A percentile compares a stretch with the other conserved stretches of the same genome.
Evolutionary conservation across 1,140 invertebrate genomes (phyloP).

Genomic region (Drosophila elegans): DNA sequence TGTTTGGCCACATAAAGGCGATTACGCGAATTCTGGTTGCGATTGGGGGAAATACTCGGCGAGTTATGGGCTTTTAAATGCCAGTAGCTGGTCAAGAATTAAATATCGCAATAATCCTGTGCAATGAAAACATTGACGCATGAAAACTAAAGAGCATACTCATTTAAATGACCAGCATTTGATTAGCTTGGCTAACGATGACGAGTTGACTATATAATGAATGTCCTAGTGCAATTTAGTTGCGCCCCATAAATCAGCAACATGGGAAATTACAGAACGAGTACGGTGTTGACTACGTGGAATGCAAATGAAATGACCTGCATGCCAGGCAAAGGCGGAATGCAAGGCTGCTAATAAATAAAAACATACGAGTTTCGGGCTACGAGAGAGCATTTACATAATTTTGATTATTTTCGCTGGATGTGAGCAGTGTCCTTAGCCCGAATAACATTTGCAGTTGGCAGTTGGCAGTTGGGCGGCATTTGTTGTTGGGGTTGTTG

Average conservation of each 20-base stretch:
- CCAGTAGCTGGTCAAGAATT: slow-evolving; percentile 55
- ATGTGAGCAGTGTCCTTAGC: slow-evolving; percentile 37
- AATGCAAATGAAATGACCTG: slow-evolving; percentile 63
- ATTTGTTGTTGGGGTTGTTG: neutral
- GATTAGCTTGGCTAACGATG: slow-evolving; percentile 14
- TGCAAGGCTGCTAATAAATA: slow-evolving; percentile 64
- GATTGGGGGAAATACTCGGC: slow-evolving; percentile 1
- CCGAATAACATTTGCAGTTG: slow-evolving; percentile 47
- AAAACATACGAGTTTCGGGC: slow-evolving; percentile 38
- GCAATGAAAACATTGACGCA: slow-evolving; percentile 11
- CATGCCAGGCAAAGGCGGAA: slow-evolving; percentile 33
- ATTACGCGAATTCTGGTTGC: slow-evolving; percentile 6
- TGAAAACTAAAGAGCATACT: slow-evolving; percentile 4
- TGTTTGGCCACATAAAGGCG: slow-evolving; percentile 54
- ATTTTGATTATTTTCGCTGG: slow-evolving; percentile 75
- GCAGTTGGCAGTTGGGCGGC: slow-evolving; percentile 11
- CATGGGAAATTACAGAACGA: slow-evolving; percentile 24
- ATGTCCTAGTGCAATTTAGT: slow-evolving; percentile 18
- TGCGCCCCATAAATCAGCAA: slow-evolving; percentile 48
- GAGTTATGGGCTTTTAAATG: slow-evolving; percentile 57
- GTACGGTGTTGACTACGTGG: slow-evolving; percentile 29
- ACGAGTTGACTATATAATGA: slow-evolving; percentile 6
- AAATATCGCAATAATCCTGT: slow-evolving; percentile 51
- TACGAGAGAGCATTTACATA: slow-evolving; percentile 63
- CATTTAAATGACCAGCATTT: slow-evolving; percentile 10